phyloP scores from a whole-genome alignment of 1,140 invertebrate species.

The Drosophila repletoides region DNA sequence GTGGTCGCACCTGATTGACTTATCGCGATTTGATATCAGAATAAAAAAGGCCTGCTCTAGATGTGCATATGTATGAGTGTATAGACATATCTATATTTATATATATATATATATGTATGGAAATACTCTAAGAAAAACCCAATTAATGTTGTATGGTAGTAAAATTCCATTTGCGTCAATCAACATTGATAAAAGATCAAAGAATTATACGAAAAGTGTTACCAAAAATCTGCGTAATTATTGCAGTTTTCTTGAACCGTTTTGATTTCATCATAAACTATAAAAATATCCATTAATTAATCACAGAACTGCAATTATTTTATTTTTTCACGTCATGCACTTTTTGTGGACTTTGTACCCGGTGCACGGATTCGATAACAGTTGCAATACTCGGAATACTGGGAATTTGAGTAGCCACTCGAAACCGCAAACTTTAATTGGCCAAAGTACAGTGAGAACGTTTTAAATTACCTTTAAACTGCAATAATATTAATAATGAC shows the following conservation, averaged over 20 bases:
- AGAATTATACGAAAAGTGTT: too few species aligned
- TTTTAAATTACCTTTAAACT: background rate
- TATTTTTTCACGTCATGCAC: background rate
- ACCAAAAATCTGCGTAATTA: too few species aligned
- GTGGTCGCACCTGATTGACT: background rate
- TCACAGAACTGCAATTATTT: background rate
- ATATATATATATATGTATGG: too few species aligned
- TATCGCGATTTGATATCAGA: background rate
- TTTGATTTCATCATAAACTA: too few species aligned
- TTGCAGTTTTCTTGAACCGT: too few species aligned
- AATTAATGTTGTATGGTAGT: too few species aligned
- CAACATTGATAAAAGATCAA: background rate
- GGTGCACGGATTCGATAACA: constrained; percentile 2
- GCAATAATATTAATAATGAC: background rate
- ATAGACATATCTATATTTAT: too few species aligned
- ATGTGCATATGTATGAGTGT: too few species aligned
- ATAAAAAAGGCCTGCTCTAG: too few species aligned
- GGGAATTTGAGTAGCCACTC: constrained; percentile 12
- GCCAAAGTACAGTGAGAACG: constrained; percentile 16
- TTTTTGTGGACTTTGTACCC: constrained; percentile 20
- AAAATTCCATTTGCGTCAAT: background rate
- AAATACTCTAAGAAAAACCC: too few species aligned
- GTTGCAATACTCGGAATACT: constrained; percentile 9
- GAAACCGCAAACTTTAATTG: constrained; percentile 32
- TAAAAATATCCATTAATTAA: constrained; percentile 4